phyloP scores from a whole-genome alignment of 2,113 vertebrate species.

The Cephalophus harveyi region DNA sequence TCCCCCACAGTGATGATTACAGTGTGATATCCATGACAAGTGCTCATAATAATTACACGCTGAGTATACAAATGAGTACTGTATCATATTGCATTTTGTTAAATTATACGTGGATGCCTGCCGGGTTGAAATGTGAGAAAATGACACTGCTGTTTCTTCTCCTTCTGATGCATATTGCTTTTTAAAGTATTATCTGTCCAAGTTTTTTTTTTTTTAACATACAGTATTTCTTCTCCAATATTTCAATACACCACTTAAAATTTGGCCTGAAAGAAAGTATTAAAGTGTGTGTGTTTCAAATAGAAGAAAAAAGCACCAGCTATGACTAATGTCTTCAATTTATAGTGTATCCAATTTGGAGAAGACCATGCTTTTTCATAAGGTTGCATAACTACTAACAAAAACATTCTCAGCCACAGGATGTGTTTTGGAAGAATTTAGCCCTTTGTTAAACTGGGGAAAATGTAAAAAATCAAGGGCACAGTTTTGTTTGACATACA shows the following conservation, averaged over 20 bases:
- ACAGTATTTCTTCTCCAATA: constrained; percentile 37
- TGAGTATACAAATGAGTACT: neutral
- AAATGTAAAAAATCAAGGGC: constrained; percentile 5
- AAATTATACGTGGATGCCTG: neutral
- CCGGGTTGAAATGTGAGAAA: constrained; percentile 11
- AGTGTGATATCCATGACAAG: neutral
- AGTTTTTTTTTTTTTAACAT: neutral
- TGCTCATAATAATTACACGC: neutral
- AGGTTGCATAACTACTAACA: constrained; percentile 64
- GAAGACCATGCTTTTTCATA: constrained; percentile 59
- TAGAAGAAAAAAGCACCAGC: neutral
- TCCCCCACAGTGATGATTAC: neutral
- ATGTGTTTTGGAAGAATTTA: constrained; percentile 27
- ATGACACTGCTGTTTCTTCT: neutral
- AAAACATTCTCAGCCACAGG: constrained; percentile 51
- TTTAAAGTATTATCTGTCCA: constrained; percentile 49
- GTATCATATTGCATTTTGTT: neutral
- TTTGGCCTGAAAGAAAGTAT: constrained; percentile 47
- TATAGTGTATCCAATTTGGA: constrained; percentile 65
- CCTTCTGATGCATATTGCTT: constrained; percentile 3
- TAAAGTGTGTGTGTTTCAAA: constrained; percentile 32
- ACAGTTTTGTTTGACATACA: neutral
- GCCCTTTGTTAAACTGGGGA: neutral
- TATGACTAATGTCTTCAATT: constrained; percentile 69
- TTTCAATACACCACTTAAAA: constrained; percentile 47